Percentiles rank a stretch among this genome's conserved stretches.
Evolutionary conservation across 2,797 vertebrate genomes (phyloP).

Genomic region (Triplophysa bombifrons): DNA sequence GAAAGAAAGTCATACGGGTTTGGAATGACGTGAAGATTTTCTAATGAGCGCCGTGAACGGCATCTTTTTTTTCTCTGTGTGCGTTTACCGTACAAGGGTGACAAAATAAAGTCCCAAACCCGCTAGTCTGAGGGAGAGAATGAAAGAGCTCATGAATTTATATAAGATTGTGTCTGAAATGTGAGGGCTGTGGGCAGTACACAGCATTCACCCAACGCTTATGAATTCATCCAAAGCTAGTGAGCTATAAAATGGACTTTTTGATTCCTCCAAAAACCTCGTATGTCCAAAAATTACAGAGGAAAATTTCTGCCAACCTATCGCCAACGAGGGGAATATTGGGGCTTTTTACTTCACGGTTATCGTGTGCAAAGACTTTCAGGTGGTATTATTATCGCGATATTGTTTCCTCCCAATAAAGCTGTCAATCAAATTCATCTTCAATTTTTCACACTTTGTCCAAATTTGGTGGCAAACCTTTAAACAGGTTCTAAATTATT

Average conservation of each 20-base stretch:
- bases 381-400: no score
- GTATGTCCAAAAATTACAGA: conserved; percentile 69
- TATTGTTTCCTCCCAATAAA: no score
- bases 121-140: conserved; percentile 42
- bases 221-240: conserved; percentile 75
- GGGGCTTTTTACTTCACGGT: no score
- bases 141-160: conserved; percentile 72
- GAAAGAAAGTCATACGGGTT: no score
- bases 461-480: no score
- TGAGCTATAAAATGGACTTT: conserved; percentile 79
- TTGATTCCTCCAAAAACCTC: conserved; percentile 68
- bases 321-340: no score
- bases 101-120: conserved; percentile 12
- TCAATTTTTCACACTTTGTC: no score
- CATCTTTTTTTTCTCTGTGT: conserved; percentile 24
- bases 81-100: conserved; percentile 11
- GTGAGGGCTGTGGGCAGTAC: conserved; percentile 58
- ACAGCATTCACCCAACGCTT: conserved; percentile 63
- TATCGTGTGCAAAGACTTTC: no score
- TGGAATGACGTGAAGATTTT: no score
- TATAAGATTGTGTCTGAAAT: conserved; percentile 66
- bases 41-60: conserved; percentile 30
- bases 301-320: conserved; percentile 31
- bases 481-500: no score
- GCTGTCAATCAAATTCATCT: no score